A percentile compares a stretch with the other conserved stretches of the same genome.
These are phyloP conservation scores for Laticauda laticaudata DNA, from an alignment of 2,113 vertebrate genomes.

Conservation along the genomic window DNA sequence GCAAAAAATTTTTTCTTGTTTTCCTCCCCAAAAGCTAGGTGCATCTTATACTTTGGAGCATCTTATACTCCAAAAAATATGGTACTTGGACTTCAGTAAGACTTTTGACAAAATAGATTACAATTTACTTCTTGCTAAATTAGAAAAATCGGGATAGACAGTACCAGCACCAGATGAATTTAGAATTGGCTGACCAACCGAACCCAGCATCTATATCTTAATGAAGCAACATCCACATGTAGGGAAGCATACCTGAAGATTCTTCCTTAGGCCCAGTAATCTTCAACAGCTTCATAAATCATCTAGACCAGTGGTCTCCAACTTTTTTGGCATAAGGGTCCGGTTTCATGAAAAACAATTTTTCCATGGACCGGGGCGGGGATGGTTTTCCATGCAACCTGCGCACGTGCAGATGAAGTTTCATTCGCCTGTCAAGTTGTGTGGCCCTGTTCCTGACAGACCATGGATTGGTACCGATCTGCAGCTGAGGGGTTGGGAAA, in stretches of 20 bases:
- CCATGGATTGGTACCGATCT: not conserved
- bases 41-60: no score
- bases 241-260: not conserved
- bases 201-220: not conserved
- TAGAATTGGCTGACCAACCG: not conserved
- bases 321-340: not conserved
- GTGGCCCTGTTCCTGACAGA: not conserved
- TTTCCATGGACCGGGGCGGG: not conserved
- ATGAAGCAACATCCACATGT: not conserved
- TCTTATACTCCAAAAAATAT: no score
- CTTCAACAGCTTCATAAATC: not conserved
- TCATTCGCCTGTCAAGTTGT: not conserved
- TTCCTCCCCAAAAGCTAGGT: no score
- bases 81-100: not conserved
- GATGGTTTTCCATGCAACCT: not conserved
- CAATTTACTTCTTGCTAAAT: not conserved
- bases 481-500: not conserved
- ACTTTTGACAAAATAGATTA: not conserved
- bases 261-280: not conserved
- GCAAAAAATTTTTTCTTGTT: no score
- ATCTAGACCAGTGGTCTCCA: not conserved
- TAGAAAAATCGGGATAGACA: not conserved
- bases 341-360: not conserved
- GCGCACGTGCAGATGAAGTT: not conserved
- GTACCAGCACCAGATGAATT: not conserved